These are phyloP conservation scores for Sigmodon hispidus DNA, from an alignment of 2,113 vertebrate species.

Conservation along the genomic window DNA sequence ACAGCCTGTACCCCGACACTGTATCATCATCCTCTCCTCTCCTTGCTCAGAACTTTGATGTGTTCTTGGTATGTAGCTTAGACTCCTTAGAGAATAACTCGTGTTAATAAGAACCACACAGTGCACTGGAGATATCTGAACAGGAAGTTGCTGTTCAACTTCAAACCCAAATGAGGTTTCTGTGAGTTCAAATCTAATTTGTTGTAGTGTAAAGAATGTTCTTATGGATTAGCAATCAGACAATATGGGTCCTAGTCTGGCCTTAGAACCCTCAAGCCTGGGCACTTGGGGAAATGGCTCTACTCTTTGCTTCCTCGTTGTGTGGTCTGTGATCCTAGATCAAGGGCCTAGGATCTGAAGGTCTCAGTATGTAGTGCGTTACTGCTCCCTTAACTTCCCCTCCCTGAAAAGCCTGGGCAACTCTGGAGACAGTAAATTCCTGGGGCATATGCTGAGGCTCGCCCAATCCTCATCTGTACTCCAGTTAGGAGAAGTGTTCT, in stretches of 20 bases:
- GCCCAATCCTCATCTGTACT: not conserved
- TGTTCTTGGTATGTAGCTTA: not conserved
- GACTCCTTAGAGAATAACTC: not conserved
- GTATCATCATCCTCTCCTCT: not conserved
- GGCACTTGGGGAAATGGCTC: not conserved
- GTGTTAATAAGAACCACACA: not conserved
- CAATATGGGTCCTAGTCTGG: not conserved
- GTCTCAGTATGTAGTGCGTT: not conserved
- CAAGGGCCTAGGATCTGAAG: not conserved
- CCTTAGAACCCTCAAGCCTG: not conserved
- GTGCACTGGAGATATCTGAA: not conserved
- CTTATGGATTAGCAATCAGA: not conserved
- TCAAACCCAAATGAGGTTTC: not conserved
- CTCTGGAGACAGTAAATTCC: not conserved
- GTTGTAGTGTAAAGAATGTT: not conserved
- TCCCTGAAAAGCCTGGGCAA: not conserved
- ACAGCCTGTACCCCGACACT: rapidly evolving
- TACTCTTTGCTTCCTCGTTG: not conserved
- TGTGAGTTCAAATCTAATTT: not conserved
- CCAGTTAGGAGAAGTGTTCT: not conserved
- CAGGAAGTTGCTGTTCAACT: not conserved
- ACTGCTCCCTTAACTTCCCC: not conserved
- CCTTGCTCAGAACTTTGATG: not conserved
- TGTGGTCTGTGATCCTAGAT: not conserved
- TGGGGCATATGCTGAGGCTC: not conserved